A percentile compares a stretch with the other conserved stretches of the same genome.
These are phyloP conservation scores for roundworm (Caenorhabditis elegans) DNA, from an alignment of 1,140 invertebrate species.

Conservation along the genomic window WBcel235 BX284605.5:10574001-10574500, in stretches of 20 bases:
- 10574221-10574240: slow-evolving; percentile 56
- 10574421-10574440: slow-evolving; percentile 63
- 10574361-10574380: slow-evolving; percentile 55
- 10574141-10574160: slow-evolving; percentile 59
- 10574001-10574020: slow-evolving; percentile 60
- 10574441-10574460: slow-evolving; percentile 62
- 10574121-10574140: slow-evolving; percentile 65
- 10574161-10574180: slow-evolving; percentile 53
- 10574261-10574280: neutral
- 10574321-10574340: slow-evolving; percentile 58
- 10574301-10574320: slow-evolving; percentile 59
- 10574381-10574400: slow-evolving; percentile 57
- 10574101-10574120: slow-evolving; percentile 60
- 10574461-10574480: slow-evolving; percentile 45
- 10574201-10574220: slow-evolving; percentile 55
- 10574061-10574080: slow-evolving; percentile 61
- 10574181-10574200: slow-evolving; percentile 50
- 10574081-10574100: slow-evolving; percentile 56
- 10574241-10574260: slow-evolving; percentile 45
- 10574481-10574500: slow-evolving; percentile 54
- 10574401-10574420: slow-evolving; percentile 62
- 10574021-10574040: slow-evolving; percentile 62
- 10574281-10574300: slow-evolving; percentile 52
- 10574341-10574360: slow-evolving; percentile 62
- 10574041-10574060: slow-evolving; percentile 65